A percentile compares a stretch with the other conserved stretches of the same genome.
These are phyloP conservation scores for Pristionchus exspectatus DNA, from an alignment of 2,888 invertebrate genomes.

Conservation along the genomic window DNA sequence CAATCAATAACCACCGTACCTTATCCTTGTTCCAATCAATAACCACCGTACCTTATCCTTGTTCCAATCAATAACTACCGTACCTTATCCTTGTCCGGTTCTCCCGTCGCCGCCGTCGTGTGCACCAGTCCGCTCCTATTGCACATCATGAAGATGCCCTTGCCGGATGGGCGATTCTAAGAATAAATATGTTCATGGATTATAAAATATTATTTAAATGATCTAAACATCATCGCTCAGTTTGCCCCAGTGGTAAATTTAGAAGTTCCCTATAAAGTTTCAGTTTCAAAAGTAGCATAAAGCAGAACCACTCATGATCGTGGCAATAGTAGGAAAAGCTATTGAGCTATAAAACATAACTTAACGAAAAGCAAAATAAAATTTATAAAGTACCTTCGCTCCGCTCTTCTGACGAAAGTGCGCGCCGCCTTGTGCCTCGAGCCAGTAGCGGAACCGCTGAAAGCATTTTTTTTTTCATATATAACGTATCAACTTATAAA, in stretches of 20 bases:
- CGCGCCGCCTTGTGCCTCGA: constrained; percentile 69
- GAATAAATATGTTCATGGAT: background rate
- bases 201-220: too few relatives aligned
- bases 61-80: background rate
- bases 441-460: constrained; percentile 67
- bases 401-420: constrained; percentile 71
- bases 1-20: background rate
- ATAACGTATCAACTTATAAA: constrained; percentile 48
- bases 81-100: constrained; percentile 41
- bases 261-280: too few relatives aligned
- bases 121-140: constrained; percentile 58
- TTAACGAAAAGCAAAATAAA: background rate
- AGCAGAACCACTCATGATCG: too few relatives aligned
- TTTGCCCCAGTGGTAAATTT: too few relatives aligned
- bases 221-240: too few relatives aligned
- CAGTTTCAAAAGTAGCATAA: too few relatives aligned
- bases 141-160: constrained; percentile 69
- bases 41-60: background rate
- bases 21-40: background rate
- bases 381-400: constrained; percentile 56
- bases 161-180: constrained; percentile 55
- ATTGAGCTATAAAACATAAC: too few relatives aligned
- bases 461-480: too few relatives aligned
- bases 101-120: constrained; percentile 24
- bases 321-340: too few relatives aligned